Conservation (phyloP, 2,888 invertebrate species). For the Nomada lathburiana region DNA sequence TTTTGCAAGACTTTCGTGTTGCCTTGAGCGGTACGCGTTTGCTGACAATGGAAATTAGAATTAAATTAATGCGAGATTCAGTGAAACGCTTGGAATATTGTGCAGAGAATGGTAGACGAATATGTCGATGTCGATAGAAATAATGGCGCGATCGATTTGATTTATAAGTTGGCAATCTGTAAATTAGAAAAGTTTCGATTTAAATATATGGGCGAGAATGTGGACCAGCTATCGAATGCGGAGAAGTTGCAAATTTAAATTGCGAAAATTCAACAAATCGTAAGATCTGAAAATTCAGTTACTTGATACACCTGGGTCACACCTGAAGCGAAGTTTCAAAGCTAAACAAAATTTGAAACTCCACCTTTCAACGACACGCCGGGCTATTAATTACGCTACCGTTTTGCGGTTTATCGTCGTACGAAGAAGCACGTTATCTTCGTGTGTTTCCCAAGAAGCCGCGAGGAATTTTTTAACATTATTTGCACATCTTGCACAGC, state of each 20-base stretch:
- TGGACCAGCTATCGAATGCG: neutral
- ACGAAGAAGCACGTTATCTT: constrained; percentile 37
- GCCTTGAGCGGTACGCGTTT: neutral
- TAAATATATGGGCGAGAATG: neutral
- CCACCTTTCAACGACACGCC: neutral
- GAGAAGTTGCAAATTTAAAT: neutral
- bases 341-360: neutral
- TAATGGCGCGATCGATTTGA: neutral
- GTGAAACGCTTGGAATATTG: neutral
- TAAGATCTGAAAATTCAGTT: neutral
- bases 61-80: neutral
- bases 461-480: constrained; percentile 33
- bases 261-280: neutral
- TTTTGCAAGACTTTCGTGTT: constrained; percentile 9
- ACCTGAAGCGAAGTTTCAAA: too few relatives aligned
- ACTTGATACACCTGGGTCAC: neutral
- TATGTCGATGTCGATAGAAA: neutral
- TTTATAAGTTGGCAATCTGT: neutral
- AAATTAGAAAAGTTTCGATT: neutral
- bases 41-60: constrained; percentile 8
- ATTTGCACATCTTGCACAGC: constrained; percentile 35
- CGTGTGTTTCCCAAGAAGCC: neutral
- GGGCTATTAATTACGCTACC: neutral
- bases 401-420: neutral
- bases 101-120: too few relatives aligned